Percentiles rank a stretch among this genome's conserved stretches.
phyloP scores from a whole-genome alignment of 2,113 vertebrate species.

The Hippocampus zosterae region DNA sequence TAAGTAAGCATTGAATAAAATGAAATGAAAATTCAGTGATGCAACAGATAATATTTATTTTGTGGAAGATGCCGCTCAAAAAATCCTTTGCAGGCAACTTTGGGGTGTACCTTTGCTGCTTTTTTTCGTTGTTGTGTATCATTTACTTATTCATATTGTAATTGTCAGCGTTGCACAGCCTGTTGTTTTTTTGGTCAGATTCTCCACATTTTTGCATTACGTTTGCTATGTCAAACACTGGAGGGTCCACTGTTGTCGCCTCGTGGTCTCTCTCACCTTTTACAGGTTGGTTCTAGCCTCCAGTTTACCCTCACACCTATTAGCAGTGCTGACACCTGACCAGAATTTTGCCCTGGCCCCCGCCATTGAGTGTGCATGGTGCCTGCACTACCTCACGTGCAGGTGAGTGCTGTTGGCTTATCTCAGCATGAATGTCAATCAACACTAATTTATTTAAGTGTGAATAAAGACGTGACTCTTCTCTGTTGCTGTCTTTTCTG shows the following conservation, averaged over 20 bases:
- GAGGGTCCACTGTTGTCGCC: background rate
- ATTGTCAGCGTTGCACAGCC: background rate
- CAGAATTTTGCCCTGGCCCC: slow-evolving; percentile 74
- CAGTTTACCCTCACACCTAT: slow-evolving; percentile 74
- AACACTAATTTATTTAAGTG: background rate
- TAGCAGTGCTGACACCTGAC: slow-evolving; percentile 72
- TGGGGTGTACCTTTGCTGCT: background rate
- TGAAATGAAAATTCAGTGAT: too few species aligned
- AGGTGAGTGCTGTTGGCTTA: slow-evolving; percentile 69
- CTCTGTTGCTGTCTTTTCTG: slow-evolving; percentile 7
- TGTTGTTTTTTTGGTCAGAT: background rate
- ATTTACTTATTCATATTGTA: background rate
- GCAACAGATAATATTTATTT: too few species aligned
- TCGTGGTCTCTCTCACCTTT: slow-evolving; percentile 3
- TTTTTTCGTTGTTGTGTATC: background rate
- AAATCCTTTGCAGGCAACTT: too few species aligned
- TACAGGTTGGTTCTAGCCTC: slow-evolving; percentile 78
- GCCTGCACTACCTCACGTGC: slow-evolving; percentile 88
- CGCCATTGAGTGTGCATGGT: slow-evolving; percentile 89
- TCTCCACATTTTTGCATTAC: background rate
- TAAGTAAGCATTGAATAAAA: too few species aligned
- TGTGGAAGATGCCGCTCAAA: too few species aligned
- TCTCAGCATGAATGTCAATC: background rate
- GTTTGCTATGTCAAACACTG: background rate
- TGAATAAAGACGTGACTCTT: background rate